Evolutionary conservation across 2,797 vertebrate species (phyloP).

Genomic region (Poecilia wingei): DNA sequence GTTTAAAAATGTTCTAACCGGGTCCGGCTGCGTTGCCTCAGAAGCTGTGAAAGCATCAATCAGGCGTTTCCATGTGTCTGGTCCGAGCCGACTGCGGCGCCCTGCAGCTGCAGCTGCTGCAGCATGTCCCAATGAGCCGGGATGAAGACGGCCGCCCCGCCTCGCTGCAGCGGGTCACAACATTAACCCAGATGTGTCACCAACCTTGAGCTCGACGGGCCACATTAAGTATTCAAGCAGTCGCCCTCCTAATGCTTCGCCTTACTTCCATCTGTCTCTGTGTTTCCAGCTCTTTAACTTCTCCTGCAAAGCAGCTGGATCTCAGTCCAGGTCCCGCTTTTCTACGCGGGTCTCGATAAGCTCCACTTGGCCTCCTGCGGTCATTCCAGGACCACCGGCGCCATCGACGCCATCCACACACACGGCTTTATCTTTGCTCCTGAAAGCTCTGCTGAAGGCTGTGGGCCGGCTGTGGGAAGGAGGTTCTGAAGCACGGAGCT

Average conservation of each 20-base stretch:
- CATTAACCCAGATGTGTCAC: conserved; percentile 70
- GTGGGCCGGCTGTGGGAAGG: conserved; percentile 13
- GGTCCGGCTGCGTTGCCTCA: conserved; percentile 1
- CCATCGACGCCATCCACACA: background rate
- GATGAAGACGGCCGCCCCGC: conserved; percentile 34
- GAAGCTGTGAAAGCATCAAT: conserved; percentile 53
- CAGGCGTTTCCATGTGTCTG: conserved; percentile 62
- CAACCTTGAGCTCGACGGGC: conserved; percentile 60
- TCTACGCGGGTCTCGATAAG: conserved; percentile 25
- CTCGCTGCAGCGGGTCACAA: conserved; percentile 39
- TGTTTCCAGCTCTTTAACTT: conserved; percentile 28
- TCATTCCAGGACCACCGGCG: background rate
- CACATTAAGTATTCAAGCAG: conserved; percentile 63
- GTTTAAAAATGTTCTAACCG: background rate
- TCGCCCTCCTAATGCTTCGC: conserved; percentile 33
- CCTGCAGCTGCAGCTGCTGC: conserved; percentile 38
- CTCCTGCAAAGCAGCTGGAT: conserved; percentile 34
- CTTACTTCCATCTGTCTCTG: conserved; percentile 25
- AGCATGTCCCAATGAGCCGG: conserved; percentile 50
- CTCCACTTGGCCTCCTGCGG: conserved; percentile 1
- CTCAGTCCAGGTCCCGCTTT: conserved; percentile 29
- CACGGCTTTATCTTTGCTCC: background rate
- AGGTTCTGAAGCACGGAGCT: conserved; percentile 42
- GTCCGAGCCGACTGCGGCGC: conserved; percentile 47
- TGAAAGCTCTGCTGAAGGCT: conserved; percentile 14